Base-by-base conservation (phyloP, 2,888 invertebrate species). In the Lasioglossum zephyrum region DNA sequence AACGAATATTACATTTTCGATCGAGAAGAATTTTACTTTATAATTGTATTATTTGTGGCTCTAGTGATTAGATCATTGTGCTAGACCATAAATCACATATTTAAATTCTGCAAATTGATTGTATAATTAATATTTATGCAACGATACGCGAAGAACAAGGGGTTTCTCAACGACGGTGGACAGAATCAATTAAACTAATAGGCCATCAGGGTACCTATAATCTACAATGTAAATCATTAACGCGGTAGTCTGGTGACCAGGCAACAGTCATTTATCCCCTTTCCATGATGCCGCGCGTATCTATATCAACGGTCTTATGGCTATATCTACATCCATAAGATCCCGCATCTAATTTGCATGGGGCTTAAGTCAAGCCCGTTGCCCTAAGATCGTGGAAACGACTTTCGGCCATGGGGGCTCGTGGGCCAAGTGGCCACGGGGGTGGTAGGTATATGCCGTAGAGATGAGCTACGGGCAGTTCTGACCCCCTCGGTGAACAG, bases 381-480 rank as follows among this genome's bases (percentile, higher is more conserved):
- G 88, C 81, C 85, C 90, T 92, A 93, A 93, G 94, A 94, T 94
- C 92, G 92, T 92, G 90, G 92, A 91, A 93, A 92, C 91, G 93
- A 93, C 93, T 93, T 92, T 93, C 90, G 91, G 77, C 90, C 89
- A 85, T 77, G 88, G 89, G 77, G 88, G 88, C 76, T 82, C 84
- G 82, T 70, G 82, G 86, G 75, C 88, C 89, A 86, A 89, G 90
- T 87, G 86, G 91, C 80, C 90, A 89, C 84, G 88, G 88, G 90
- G 89, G 82, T 85, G 88, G 88, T 85, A 83, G 87, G 85, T 87
- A 89, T 90, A 89, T 88, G 89, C 84, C 69, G 86, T 82, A 88
- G 88, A 93, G 94, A 94, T 94, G 94, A 94, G 94, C 94, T 94
- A 94, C 93, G 94, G 94, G 91, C 93, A 93, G 93, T 92, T 93